A percentile compares a stretch with the other conserved stretches of the same genome.
phyloP scores from a whole-genome alignment of 2,113 vertebrate genomes.

The Galemys pyrenaicus region DNA sequence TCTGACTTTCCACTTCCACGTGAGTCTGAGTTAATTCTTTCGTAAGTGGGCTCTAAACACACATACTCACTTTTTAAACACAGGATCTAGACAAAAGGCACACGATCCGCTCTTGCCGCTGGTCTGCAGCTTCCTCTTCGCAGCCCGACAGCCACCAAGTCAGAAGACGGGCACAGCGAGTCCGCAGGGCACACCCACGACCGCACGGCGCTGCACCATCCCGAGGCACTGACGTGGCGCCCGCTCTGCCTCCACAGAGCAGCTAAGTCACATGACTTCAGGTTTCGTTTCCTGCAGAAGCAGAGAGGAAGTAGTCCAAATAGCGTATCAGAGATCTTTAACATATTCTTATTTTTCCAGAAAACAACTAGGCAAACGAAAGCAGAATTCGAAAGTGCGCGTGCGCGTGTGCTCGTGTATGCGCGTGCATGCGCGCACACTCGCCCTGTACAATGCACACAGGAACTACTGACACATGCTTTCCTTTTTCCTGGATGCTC shows the following conservation, averaged over 20 bases:
- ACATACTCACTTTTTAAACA: background rate
- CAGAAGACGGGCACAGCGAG: background rate
- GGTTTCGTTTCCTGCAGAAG: background rate
- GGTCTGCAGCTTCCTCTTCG: background rate
- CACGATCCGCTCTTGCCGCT: background rate
- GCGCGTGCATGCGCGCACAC: no score
- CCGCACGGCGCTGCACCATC: no score
- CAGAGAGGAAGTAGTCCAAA: background rate
- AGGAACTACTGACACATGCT: background rate
- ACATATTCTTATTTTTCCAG: no score
- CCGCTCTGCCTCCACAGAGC: no score
- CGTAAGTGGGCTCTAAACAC: no score
- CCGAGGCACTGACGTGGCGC: no score
- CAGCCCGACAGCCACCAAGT: background rate
- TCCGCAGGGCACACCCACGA: no score
- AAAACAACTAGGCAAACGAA: background rate
- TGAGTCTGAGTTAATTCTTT: background rate
- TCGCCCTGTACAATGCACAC: no score
- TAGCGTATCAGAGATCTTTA: no score
- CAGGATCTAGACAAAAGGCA: background rate
- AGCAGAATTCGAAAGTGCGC: no score
- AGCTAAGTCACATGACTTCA: rapidly evolving
- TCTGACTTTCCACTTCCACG: background rate
- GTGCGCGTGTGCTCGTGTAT: no score
- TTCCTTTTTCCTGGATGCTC: no score